phyloP scores from a whole-genome alignment of 2,888 invertebrate species.

The Flabesymbios commensalis region DNA sequence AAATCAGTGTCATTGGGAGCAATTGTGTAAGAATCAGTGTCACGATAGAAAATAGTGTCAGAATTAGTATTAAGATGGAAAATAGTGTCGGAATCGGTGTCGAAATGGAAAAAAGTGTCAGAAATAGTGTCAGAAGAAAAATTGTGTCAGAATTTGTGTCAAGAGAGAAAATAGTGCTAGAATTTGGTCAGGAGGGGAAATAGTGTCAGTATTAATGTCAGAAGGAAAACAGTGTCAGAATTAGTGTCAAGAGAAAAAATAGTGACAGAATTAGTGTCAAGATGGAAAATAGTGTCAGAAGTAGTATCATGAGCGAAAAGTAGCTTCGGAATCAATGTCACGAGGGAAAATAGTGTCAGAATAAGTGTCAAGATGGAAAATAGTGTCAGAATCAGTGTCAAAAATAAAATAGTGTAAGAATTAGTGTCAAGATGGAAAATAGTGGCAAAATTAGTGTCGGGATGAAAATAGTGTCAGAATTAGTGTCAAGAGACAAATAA shows the following conservation, averaged over 20 bases:
- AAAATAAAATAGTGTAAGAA: neutral
- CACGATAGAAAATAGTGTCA: neutral
- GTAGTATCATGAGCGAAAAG: neutral
- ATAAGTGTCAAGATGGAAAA: neutral
- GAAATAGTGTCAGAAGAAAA: neutral
- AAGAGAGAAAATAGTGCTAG: neutral
- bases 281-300: neutral
- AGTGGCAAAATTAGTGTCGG: neutral
- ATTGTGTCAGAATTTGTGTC: neutral
- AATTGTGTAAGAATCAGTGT: neutral
- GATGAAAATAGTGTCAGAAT: neutral
- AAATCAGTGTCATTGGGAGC: too few relatives aligned
- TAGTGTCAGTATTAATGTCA: neutral
- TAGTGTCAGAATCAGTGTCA: neutral
- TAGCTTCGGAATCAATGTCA: neutral
- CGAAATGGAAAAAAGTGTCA: neutral
- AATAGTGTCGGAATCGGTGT: neutral
- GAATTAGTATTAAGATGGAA: neutral
- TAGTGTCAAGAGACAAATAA: neutral
- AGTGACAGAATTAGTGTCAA: neutral
- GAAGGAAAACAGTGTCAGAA: neutral
- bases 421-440: neutral
- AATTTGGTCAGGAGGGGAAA: neutral
- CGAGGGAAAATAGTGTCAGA: neutral
- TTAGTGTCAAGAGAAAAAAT: neutral